Evolutionary conservation across 2,113 vertebrate genomes (phyloP).

Genomic region (Aphyosemion australe): DNA sequence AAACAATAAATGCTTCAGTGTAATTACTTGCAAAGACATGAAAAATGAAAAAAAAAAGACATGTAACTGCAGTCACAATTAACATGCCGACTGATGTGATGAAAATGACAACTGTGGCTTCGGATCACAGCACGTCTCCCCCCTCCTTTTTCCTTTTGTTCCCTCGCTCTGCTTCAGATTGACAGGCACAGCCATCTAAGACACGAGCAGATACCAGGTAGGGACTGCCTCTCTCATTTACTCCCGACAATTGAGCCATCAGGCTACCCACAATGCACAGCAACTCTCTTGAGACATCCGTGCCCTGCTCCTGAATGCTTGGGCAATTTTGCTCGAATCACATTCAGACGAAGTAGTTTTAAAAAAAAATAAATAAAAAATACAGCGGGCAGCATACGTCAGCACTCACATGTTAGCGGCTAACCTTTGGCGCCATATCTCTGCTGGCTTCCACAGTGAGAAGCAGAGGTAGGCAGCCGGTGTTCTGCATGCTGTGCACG

Average conservation of each 20-base stretch:
- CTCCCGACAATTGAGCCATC: conserved; percentile 52
- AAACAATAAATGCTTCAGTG: conserved; percentile 14
- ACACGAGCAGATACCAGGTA: conserved; percentile 37
- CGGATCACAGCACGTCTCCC: conserved; percentile 10
- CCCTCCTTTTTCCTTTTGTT: not conserved
- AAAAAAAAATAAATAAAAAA: not conserved
- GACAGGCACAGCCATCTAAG: conserved; percentile 32
- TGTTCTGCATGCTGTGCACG: conserved; percentile 24
- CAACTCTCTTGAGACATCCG: conserved; percentile 12
- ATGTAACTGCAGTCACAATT: conserved; percentile 11
- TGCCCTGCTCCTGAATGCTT: conserved; percentile 27
- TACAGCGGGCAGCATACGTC: conserved; percentile 5
- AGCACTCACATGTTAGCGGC: conserved; percentile 18
- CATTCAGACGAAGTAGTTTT: conserved; percentile 22
- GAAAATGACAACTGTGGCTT: conserved; percentile 14
- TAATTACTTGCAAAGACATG: conserved; percentile 40
- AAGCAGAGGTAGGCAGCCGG: conserved; percentile 26
- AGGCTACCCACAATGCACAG: conserved; percentile 47
- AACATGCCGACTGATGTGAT: conserved; percentile 47
- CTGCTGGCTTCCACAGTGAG: not conserved
- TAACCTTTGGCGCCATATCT: conserved; percentile 20
- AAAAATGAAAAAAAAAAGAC: conserved; percentile 25
- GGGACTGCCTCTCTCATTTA: conserved; percentile 43
- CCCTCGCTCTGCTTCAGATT: not conserved
- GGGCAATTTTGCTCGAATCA: conserved; percentile 16